Conservation (phyloP, 2,888 invertebrate genomes). For the Incurvaria masculella region DNA sequence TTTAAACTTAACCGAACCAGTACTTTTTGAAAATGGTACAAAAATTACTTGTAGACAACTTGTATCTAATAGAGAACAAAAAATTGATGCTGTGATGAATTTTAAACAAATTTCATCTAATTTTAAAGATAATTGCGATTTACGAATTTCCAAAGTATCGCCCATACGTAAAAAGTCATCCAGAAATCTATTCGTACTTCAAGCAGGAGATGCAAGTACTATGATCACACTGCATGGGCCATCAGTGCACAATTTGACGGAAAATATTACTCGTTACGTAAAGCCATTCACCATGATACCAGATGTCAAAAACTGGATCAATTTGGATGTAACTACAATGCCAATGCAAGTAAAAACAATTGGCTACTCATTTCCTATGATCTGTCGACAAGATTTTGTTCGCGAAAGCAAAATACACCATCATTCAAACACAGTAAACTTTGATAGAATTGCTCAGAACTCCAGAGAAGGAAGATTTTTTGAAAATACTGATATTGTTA, state of each 20-base stretch:
- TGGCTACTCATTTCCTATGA: conserved; percentile 16
- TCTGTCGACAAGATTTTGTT: conserved; percentile 20
- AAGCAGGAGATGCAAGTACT: not conserved
- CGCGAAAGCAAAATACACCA: conserved; percentile 19
- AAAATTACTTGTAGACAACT: not conserved
- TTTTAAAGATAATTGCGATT: not conserved
- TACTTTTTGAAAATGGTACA: no score
- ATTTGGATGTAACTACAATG: no score
- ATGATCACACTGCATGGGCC: not conserved
- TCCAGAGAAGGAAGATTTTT: conserved; percentile 29
- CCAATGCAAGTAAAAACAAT: not conserved
- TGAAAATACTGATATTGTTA: not conserved
- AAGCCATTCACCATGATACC: no score
- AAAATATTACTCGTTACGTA: not conserved
- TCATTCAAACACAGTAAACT: conserved; percentile 26
- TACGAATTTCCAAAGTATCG: not conserved
- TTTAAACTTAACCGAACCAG: no score
- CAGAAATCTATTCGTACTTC: not conserved
- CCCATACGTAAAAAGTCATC: not conserved
- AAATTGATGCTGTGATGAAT: no score
- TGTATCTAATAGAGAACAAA: not conserved
- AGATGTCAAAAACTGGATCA: no score
- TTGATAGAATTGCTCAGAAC: conserved; percentile 26
- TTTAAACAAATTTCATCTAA: no score
- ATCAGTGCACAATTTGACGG: not conserved